Base-by-base conservation (phyloP, 2,888 invertebrate genomes). In the Sinodicranocentrus sp. region DNA sequence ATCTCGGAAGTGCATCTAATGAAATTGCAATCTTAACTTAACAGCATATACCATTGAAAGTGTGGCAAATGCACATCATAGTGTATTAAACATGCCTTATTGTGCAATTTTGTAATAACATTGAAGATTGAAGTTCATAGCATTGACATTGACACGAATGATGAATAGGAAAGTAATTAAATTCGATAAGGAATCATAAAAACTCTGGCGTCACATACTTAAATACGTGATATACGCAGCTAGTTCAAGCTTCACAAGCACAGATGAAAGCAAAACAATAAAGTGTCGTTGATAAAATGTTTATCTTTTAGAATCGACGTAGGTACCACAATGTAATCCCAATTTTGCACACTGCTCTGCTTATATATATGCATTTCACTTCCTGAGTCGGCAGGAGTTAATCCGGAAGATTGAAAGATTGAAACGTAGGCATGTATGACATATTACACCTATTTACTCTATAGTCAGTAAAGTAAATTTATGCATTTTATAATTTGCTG, bases 111-210 rank as follows among this genome's bases (percentile, higher is more conserved):
- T 10, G n/a, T n/a, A 13, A 43, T 43, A 19, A 15, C 68, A 48
- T 68, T 68, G 44, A 44, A 25, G 8, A 44, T 63, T 28, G 48
- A 48, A 10, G 48, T 28, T 44, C 23, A 19, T 75, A 57, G 19
- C 68, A 77, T 59, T 78, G 78, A 78, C 78, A 78, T 70, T 78
- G 70, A 70, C 68, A 52, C 68, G 6, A 33, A 2, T 57, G 21
- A 61, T 68, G 59, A 70, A 48, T 70, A 48, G 61, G 54, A 61
- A 61, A 70, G 70, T 78, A 78, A 78, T 78, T 78, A 78, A 70
- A 70, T 68, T 13, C 28, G 70, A 68, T 59, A 68, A 59, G 52
- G 52, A 19, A 67, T 70, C 63, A 33, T 78, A 13, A 44, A 77
- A 77, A 23, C 17, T 6, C 28, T 6, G 23, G 39, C 48, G 48